Evolutionary conservation across 2,888 invertebrate genomes (phyloP), one percentile per base, ranked within the genome.

Genomic region (Barypeithes pellucidus): DNA sequence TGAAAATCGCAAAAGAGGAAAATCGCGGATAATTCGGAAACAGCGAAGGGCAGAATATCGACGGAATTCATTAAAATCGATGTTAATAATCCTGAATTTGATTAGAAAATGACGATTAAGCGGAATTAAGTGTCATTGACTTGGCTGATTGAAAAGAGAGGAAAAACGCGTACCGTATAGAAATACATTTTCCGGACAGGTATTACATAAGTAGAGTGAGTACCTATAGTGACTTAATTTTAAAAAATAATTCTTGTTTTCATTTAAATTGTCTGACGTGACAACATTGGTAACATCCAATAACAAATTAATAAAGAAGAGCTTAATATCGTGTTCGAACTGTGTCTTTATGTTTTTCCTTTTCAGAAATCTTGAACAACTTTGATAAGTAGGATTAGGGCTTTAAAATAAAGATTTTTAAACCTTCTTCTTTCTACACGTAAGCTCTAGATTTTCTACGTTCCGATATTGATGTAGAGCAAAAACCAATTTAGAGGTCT

Each of bases 401-500:
- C 33, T 57, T 57, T 57, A 57, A 57, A 57, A 57, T 57, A 11
- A 18, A 57, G 33, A 33, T 57, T 57, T n/a, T 57, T 57, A 33
- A 57, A 33, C 1, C 16, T 57, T 22, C 5, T 24, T 33, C 11
- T 16, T 57, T 33, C 33, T 33, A 11, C 7, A 33, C 33, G 54
- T 29, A 57, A 36, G 29, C 33, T 54, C 8, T 9, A 54, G 12
- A 50, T 11, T 18, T 45, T n/a, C 2, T 11, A 2, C 29, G 54
- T 16, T 33, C 16, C n/a, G 54, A 18, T 57, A 57, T 33, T 33
- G 54, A 59, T 50, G 66, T 52, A 33, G 20, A 41, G 43, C 61
- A 14, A 63, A 59, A 72, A 41, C 72, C 33, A 67, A 57, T 52
- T 45, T 24, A 22, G 52, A 45, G 18, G 59, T 70, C 67, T 72